Percentiles rank a stretch among this genome's conserved stretches.
These are phyloP conservation scores for Podilymbus podiceps DNA, from an alignment of 2,113 vertebrate genomes.

Conservation along the genomic window DNA sequence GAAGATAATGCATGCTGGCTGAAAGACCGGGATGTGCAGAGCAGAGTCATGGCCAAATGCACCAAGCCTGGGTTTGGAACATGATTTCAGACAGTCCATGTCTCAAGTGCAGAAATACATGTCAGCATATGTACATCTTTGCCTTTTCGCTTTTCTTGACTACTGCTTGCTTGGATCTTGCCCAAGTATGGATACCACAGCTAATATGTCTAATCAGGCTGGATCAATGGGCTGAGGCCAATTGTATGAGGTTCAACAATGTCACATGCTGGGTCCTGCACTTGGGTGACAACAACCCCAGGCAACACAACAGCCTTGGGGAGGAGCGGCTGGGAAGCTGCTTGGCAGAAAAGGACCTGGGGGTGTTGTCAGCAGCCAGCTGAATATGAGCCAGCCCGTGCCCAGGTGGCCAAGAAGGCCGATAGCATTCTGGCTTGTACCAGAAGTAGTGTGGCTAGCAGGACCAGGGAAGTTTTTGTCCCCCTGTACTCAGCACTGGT, in stretches of 20 bases:
- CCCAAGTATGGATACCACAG: not conserved
- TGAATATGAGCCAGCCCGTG: not conserved
- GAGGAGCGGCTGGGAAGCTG: not conserved
- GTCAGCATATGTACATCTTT: not conserved
- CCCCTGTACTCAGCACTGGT: not conserved
- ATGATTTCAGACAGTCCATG: not conserved
- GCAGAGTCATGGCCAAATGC: not conserved
- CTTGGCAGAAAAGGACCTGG: not conserved
- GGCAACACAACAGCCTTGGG: not conserved
- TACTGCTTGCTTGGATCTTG: not conserved
- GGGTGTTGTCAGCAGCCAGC: accelerated
- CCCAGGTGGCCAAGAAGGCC: not conserved
- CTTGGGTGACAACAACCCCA: not conserved
- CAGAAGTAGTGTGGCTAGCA: not conserved
- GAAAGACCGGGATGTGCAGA: not conserved
- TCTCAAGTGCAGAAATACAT: not conserved
- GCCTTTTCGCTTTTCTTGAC: not conserved
- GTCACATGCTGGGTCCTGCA: not conserved
- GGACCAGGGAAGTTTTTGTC: not conserved
- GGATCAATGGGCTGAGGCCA: not conserved
- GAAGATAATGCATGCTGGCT: not conserved
- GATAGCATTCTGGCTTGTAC: not conserved
- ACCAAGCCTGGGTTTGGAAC: not conserved
- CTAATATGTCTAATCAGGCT: not conserved
- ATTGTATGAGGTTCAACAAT: not conserved